Conservation (phyloP, 2,888 invertebrate genomes). For the Graphium colonna region DNA sequence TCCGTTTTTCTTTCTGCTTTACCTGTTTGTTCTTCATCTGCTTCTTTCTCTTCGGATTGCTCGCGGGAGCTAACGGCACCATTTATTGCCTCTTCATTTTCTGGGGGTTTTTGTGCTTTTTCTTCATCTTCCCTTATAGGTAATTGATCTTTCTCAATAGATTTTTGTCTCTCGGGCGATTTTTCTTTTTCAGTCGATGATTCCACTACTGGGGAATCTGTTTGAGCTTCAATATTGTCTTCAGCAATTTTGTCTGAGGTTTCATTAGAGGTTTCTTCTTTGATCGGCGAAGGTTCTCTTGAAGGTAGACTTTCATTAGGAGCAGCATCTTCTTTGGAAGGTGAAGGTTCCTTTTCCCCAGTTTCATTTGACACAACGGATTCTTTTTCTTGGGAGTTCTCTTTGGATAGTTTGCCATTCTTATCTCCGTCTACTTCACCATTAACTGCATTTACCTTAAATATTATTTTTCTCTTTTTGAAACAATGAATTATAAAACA, state of each 20-base stretch:
- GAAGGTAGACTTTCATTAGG: constrained; percentile 44
- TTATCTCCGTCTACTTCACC: constrained; percentile 49
- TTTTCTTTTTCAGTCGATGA: constrained; percentile 40
- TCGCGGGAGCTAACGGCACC: constrained; percentile 68
- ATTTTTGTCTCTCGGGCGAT: constrained; percentile 46
- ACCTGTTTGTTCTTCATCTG: constrained; percentile 31
- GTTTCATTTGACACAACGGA: constrained; percentile 33
- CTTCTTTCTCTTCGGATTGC: constrained; percentile 61
- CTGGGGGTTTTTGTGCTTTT: constrained; percentile 47
- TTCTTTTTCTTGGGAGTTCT: constrained; percentile 52
- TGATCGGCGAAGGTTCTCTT: constrained; percentile 38
- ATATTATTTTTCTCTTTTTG: constrained; percentile 17
- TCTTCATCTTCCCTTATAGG: constrained; percentile 44
- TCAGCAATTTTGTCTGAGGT: constrained; percentile 6
- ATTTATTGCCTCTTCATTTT: constrained; percentile 51
- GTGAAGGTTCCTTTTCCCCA: constrained; percentile 38
- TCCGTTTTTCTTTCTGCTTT: constrained; percentile 52
- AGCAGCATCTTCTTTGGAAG: constrained; percentile 36
- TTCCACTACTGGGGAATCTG: constrained; percentile 38
- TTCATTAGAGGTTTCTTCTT: constrained; percentile 30
- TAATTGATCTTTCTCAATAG: constrained; percentile 47
- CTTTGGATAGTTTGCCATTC: constrained; percentile 48
- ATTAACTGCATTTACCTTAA: constrained; percentile 55
- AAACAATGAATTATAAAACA: background rate
- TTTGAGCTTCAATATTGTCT: constrained; percentile 29